Conservation (phyloP, 2,797 vertebrate genomes). For the Pantherophis alleghaniensis region DNA sequence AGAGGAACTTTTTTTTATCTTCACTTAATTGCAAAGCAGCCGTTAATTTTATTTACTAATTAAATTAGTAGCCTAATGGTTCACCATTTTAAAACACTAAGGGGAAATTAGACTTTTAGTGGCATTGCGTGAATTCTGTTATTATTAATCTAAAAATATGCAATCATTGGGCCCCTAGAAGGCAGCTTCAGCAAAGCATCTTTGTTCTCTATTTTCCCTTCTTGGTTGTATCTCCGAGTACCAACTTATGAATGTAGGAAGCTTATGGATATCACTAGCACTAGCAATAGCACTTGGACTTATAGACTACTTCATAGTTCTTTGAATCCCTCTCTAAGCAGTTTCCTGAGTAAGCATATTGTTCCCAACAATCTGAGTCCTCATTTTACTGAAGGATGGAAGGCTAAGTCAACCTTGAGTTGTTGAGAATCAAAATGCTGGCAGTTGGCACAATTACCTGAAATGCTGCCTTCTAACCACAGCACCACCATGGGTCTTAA, state of each 20-base stretch:
- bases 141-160: background rate
- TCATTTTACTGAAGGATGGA: background rate
- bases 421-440: background rate
- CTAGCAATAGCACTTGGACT: background rate
- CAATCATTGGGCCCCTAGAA: background rate
- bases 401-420: background rate
- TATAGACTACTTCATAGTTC: background rate
- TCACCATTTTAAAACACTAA: background rate
- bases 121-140: background rate
- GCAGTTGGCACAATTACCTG: background rate
- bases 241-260: background rate
- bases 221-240: too few relatives aligned
- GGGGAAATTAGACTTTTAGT: background rate
- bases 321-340: background rate
- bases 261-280: background rate
- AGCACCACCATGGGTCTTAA: background rate
- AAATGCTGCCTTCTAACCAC: background rate
- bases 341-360: background rate
- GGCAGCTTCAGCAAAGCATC: background rate
- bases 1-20: background rate
- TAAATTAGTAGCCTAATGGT: background rate
- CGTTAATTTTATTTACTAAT: background rate
- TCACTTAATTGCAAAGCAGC: background rate
- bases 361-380: background rate
- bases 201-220: background rate